Evolutionary conservation across 2,888 invertebrate species (phyloP).

Genomic region (Drosophila robusta): DNA sequence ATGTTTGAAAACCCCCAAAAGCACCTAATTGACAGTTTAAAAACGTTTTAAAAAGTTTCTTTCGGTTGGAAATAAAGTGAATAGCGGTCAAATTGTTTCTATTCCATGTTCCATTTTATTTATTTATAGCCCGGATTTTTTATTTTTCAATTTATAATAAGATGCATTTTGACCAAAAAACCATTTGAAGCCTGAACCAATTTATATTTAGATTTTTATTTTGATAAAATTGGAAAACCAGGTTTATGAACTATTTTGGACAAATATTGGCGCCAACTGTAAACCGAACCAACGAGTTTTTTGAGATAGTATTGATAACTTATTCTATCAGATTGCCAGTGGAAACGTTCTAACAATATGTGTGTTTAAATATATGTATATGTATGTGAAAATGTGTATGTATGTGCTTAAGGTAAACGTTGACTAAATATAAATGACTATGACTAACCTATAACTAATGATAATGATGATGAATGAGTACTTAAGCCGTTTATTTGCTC

Average conservation of each 20-base stretch:
- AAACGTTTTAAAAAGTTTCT: background rate
- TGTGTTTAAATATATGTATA: slow-evolving; percentile 19
- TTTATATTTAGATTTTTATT: no score
- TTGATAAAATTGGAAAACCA: no score
- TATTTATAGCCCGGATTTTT: no score
- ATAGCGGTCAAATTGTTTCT: background rate
- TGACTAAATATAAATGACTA: slow-evolving; percentile 33
- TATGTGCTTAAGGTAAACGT: slow-evolving; percentile 54
- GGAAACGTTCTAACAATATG: slow-evolving; percentile 20
- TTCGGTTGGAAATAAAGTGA: background rate
- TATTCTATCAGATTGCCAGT: slow-evolving; percentile 22
- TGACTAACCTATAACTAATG: slow-evolving; percentile 33
- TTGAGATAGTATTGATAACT: no score
- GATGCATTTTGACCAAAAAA: no score
- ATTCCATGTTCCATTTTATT: no score
- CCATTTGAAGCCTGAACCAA: no score
- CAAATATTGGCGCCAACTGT: no score
- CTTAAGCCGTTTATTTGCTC: background rate
- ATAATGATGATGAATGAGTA: slow-evolving; percentile 12
- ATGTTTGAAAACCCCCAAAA: background rate
- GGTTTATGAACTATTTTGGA: no score
- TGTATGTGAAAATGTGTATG: slow-evolving; percentile 35
- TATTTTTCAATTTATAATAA: no score
- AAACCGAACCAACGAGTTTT: no score
- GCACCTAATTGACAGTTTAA: background rate